phyloP scores from a whole-genome alignment of 1,140 invertebrate species.

The Medauroidea extradentata region DNA sequence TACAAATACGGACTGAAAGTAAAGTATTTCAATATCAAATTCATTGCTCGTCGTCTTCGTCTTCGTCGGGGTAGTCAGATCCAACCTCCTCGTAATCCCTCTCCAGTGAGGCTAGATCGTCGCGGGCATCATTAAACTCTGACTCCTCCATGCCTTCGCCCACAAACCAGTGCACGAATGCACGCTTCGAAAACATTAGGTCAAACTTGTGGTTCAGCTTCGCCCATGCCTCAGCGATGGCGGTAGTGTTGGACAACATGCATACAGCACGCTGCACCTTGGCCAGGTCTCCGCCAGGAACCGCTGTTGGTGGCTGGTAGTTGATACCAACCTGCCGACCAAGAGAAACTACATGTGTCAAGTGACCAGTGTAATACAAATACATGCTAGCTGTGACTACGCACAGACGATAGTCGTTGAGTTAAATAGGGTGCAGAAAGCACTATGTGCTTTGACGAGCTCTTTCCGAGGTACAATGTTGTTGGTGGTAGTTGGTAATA shows the following conservation, averaged over 20 bases:
- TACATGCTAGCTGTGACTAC: too few relatives aligned
- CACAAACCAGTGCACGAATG: slow-evolving; percentile 74
- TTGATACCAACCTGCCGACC: too few relatives aligned
- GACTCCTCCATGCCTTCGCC: slow-evolving; percentile 77
- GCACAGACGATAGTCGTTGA: slow-evolving; percentile 72
- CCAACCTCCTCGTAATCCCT: slow-evolving; percentile 60
- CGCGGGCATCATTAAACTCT: slow-evolving; percentile 63
- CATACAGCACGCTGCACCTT: too few relatives aligned
- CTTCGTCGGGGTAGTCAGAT: not conserved
- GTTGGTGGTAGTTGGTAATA: too few relatives aligned
- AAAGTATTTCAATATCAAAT: too few relatives aligned
- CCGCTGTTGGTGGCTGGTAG: too few relatives aligned
- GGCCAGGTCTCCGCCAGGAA: too few relatives aligned
- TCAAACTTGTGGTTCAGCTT: slow-evolving; percentile 64
- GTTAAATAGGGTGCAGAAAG: slow-evolving; percentile 71
- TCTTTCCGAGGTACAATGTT: slow-evolving; percentile 35
- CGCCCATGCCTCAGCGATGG: slow-evolving; percentile 68
- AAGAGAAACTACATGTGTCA: too few relatives aligned
- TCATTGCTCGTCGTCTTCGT: too few relatives aligned
- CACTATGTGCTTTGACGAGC: slow-evolving; percentile 54
- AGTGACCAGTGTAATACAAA: too few relatives aligned
- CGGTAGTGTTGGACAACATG: too few relatives aligned
- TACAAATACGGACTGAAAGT: too few relatives aligned
- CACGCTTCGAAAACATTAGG: slow-evolving; percentile 67
- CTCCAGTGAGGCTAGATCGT: slow-evolving; percentile 65